These are phyloP conservation scores for Sinella curviseta DNA, from an alignment of 1,140 invertebrate genomes.

Conservation along the genomic window DNA sequence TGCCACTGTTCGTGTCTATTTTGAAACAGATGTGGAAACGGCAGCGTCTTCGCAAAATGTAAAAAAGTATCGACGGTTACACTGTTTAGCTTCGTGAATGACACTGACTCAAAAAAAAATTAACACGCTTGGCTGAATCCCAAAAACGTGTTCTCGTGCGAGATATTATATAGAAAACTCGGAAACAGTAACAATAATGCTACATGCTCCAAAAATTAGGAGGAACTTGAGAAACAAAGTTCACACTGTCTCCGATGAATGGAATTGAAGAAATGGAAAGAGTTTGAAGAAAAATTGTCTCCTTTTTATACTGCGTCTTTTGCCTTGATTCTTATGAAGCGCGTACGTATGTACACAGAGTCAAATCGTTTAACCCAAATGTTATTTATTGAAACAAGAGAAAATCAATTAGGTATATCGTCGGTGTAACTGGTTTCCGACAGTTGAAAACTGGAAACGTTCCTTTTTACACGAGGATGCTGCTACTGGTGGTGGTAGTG, in stretches of 20 bases:
- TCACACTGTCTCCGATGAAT: background rate
- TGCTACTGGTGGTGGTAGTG: too few species aligned
- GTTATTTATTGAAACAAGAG: background rate
- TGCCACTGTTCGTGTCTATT: background rate
- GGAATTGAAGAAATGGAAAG: background rate
- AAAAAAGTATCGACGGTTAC: background rate
- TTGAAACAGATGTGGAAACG: background rate
- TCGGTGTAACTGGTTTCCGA: constrained; percentile 7
- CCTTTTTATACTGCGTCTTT: background rate
- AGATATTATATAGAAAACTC: background rate
- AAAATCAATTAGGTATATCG: background rate
- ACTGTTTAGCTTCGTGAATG: background rate
- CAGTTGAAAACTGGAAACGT: background rate
- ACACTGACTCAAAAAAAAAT: background rate
- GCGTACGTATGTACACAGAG: background rate
- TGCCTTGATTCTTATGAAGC: background rate
- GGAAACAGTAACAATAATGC: background rate
- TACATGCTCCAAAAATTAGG: too few species aligned
- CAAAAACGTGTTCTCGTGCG: background rate
- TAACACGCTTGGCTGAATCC: background rate
- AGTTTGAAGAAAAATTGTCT: background rate
- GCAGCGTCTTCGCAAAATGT: background rate
- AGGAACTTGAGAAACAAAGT: too few species aligned
- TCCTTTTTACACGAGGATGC: too few species aligned
- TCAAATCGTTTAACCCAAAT: background rate